Percentiles rank a stretch among this genome's conserved stretches.
Conservation (phyloP, 2,888 invertebrate genomes). For the Andrena praecox region DNA sequence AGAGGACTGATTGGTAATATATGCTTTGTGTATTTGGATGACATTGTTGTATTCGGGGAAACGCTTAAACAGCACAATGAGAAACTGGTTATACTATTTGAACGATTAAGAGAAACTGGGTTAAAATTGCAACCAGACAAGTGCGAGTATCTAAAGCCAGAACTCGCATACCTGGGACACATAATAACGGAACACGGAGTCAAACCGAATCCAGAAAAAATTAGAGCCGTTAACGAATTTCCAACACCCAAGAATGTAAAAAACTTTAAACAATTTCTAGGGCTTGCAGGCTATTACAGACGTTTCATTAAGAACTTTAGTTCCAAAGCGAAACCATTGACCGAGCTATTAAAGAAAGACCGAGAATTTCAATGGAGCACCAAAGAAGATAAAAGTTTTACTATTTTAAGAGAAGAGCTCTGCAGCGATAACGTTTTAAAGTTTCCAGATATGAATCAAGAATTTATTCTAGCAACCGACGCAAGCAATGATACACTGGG, state of each 20-base stretch:
- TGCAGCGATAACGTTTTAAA: background rate
- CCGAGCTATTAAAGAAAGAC: background rate
- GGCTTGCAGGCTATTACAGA: conserved; percentile 33
- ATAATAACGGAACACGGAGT: conserved; percentile 18
- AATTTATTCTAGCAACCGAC: background rate
- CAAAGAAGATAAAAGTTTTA: background rate
- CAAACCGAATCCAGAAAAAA: conserved; percentile 4
- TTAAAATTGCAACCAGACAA: conserved; percentile 18
- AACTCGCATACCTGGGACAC: conserved; percentile 34
- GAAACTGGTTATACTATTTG: background rate
- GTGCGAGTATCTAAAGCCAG: conserved; percentile 21
- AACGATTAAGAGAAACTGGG: background rate
- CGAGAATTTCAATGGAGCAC: background rate
- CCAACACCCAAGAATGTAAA: background rate
- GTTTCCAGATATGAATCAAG: background rate
- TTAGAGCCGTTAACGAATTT: background rate
- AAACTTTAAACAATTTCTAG: conserved; percentile 40
- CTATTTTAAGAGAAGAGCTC: background rate
- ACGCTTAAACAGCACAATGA: background rate
- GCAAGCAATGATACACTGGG: background rate
- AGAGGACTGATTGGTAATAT: background rate
- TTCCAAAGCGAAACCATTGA: conserved; percentile 12
- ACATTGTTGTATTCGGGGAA: conserved; percentile 4
- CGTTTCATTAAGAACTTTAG: conserved; percentile 16
- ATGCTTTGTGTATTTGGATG: conserved; percentile 29